Conservation (phyloP, 1,140 invertebrate genomes). For the Aethina tumida region DNA sequence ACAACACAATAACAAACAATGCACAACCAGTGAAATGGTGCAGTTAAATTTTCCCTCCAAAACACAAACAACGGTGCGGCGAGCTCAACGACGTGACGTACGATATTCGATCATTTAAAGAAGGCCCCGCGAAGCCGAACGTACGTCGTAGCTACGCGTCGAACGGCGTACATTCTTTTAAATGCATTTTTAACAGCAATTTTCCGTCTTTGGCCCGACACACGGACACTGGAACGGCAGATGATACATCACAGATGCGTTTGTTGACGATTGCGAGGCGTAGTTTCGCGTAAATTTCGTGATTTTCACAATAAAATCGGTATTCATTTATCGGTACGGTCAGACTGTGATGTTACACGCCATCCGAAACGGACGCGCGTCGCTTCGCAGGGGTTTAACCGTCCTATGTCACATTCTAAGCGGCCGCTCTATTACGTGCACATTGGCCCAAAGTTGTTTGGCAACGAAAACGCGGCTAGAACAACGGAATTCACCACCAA, state of each 20-base stretch:
- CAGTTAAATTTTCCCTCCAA: slow-evolving; percentile 35
- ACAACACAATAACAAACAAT: too few relatives aligned
- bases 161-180: slow-evolving; percentile 23
- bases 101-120: slow-evolving; percentile 13
- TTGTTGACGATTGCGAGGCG: too few relatives aligned
- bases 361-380: slow-evolving; percentile 4
- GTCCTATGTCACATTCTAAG: slow-evolving; percentile 29
- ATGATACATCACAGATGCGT: background rate
- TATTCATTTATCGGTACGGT: slow-evolving; percentile 8
- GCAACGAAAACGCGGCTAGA: slow-evolving; percentile 16
- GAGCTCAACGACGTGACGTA: slow-evolving; percentile 18
- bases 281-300: background rate
- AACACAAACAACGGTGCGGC: slow-evolving; percentile 21
- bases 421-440: slow-evolving; percentile 29
- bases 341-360: slow-evolving; percentile 21
- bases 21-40: too few relatives aligned
- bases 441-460: slow-evolving; percentile 28
- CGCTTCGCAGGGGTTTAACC: slow-evolving; percentile 15
- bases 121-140: slow-evolving; percentile 11
- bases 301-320: background rate
- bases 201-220: too few relatives aligned
- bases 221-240: background rate
- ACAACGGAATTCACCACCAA: slow-evolving; percentile 21
- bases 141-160: slow-evolving; percentile 12
- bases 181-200: slow-evolving; percentile 20